Conservation (phyloP, 2,888 invertebrate species). For the Drosophila monieri region DNA sequence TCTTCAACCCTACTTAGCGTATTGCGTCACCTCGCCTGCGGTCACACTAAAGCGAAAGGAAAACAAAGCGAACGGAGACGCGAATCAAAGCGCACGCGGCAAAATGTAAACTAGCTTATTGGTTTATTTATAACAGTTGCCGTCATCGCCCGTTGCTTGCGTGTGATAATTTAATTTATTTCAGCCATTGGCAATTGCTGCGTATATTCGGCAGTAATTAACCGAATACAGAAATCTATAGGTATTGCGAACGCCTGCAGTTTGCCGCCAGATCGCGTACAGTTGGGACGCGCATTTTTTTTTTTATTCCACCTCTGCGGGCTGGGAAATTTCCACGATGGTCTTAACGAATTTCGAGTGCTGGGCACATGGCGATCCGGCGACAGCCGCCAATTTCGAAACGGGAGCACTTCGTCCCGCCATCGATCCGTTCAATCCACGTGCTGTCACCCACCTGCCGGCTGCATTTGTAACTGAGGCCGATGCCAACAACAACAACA, state of each 20-base stretch:
- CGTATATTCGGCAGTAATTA: slow-evolving; percentile 55
- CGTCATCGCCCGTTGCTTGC: slow-evolving; percentile 58
- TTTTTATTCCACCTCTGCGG: slow-evolving; percentile 36
- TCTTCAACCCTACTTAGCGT: background rate
- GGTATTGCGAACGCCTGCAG: slow-evolving; percentile 40
- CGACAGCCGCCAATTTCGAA: slow-evolving; percentile 56
- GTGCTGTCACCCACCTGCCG: slow-evolving; percentile 68
- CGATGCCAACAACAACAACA: slow-evolving; percentile 57
- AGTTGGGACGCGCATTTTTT: slow-evolving; percentile 54
- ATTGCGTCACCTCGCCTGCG: slow-evolving; percentile 7
- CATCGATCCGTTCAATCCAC: slow-evolving; percentile 80
- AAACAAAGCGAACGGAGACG: slow-evolving; percentile 35
- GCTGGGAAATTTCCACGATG: slow-evolving; percentile 79
- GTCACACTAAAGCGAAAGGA: slow-evolving; percentile 34
- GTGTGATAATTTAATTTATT: slow-evolving; percentile 62
- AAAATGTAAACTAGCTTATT: slow-evolving; percentile 55
- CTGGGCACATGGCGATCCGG: slow-evolving; percentile 80
- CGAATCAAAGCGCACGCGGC: slow-evolving; percentile 49
- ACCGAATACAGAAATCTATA: slow-evolving; percentile 41
- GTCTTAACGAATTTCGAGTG: slow-evolving; percentile 82
- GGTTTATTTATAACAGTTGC: slow-evolving; percentile 76
- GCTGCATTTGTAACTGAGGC: slow-evolving; percentile 74
- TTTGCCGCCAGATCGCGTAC: slow-evolving; percentile 52
- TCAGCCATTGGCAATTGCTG: slow-evolving; percentile 58
- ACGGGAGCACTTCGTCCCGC: slow-evolving; percentile 50